These are phyloP conservation scores for Petaurus breviceps DNA, from an alignment of 2,113 vertebrate genomes.

Conservation along the genomic window DNA sequence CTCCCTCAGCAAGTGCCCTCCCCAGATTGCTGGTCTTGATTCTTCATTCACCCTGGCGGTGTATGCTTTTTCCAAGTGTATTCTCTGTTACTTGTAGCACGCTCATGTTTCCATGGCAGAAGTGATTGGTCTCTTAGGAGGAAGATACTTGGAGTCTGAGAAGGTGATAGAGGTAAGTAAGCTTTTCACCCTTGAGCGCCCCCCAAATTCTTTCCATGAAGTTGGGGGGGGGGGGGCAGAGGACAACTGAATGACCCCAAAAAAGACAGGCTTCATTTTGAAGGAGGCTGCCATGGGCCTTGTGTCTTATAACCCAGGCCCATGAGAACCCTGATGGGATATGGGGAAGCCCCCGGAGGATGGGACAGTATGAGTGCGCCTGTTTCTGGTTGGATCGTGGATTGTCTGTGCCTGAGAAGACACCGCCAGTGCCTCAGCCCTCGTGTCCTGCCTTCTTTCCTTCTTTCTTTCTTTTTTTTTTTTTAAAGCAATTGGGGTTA, in stretches of 20 bases:
- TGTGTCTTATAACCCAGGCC: not conserved
- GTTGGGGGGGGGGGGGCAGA: not conserved
- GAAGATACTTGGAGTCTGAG: constrained; percentile 89
- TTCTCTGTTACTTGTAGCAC: constrained; percentile 85
- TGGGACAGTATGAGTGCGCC: no score
- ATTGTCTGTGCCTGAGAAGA: no score
- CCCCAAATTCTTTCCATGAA: constrained; percentile 23
- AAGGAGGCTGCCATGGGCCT: no score
- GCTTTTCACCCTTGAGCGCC: not conserved
- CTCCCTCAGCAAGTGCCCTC: not conserved
- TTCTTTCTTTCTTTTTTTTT: no score
- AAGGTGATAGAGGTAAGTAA: constrained; percentile 91
- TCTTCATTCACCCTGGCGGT: not conserved
- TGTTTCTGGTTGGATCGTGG: no score
- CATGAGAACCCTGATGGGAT: not conserved
- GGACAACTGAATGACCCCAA: not conserved
- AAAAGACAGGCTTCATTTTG: not conserved
- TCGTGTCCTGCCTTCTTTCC: no score
- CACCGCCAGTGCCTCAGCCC: no score
- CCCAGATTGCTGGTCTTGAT: not conserved
- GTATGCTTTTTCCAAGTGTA: not conserved
- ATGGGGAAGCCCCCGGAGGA: no score
- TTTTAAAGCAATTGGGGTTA: no score
- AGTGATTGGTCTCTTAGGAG: constrained; percentile 96
- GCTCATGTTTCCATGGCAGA: constrained; percentile 96